Percentiles rank a stretch among this genome's conserved stretches.
Evolutionary conservation across 2,113 vertebrate species (phyloP).

Genomic region (Lepisosteus oculatus): DNA sequence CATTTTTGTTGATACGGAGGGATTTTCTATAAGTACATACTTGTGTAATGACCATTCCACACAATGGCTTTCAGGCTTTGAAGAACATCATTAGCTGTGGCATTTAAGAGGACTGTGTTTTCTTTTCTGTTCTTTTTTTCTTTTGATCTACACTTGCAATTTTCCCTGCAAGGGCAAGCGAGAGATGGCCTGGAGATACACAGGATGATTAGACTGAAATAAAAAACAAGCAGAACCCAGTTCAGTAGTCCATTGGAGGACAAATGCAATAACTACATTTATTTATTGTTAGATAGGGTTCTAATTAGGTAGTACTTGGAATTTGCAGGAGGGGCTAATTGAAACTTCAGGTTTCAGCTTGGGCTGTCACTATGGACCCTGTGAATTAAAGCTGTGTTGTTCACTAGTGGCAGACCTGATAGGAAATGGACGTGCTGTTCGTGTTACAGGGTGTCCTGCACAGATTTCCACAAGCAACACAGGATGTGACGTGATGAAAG

Average conservation of each 20-base stretch:
- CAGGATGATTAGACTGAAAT: constrained; percentile 22
- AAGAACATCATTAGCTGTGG: constrained; percentile 39
- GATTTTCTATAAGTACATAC: constrained; percentile 32
- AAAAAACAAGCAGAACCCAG: constrained; percentile 21
- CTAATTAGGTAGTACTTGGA: constrained; percentile 10
- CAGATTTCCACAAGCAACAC: too few relatives aligned
- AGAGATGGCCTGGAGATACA: constrained; percentile 25
- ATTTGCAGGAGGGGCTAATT: too few relatives aligned
- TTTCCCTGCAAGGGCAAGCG: constrained; percentile 13
- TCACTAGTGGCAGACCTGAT: too few relatives aligned
- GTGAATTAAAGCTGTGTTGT: too few relatives aligned
- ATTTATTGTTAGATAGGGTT: constrained; percentile 19
- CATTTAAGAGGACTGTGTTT: constrained; percentile 29
- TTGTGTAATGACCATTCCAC: constrained; percentile 41
- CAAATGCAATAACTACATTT: constrained; percentile 5
- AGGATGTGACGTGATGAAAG: too few relatives aligned
- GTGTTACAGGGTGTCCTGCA: too few relatives aligned
- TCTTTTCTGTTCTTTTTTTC: constrained; percentile 22
- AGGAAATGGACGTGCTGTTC: too few relatives aligned
- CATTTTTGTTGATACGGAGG: constrained; percentile 33
- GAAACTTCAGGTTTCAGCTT: too few relatives aligned
- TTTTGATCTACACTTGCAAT: constrained; percentile 27
- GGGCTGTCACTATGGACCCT: too few relatives aligned
- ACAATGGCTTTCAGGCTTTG: constrained; percentile 36
- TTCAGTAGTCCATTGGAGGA: background rate